These are phyloP conservation scores for Heliangelus exortis DNA, from an alignment of 2,797 vertebrate species.

Conservation along the genomic window DNA sequence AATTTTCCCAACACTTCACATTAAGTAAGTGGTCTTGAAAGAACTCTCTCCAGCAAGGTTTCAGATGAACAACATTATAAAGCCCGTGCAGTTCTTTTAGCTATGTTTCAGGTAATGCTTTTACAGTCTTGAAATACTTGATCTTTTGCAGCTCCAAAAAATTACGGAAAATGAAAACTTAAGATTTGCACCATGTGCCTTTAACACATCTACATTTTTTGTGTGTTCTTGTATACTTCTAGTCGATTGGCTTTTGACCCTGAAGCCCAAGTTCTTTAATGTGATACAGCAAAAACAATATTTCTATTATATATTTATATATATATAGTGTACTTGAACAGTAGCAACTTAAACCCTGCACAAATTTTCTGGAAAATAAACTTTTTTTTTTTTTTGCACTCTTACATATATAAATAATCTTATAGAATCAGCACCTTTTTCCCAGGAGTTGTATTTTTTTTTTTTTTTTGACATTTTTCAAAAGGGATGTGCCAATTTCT, in stretches of 20 bases:
- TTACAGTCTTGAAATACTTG: slow-evolving; percentile 70
- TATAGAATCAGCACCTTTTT: slow-evolving; percentile 90
- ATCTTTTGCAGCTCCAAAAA: slow-evolving; percentile 70
- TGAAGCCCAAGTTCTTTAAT: slow-evolving; percentile 79
- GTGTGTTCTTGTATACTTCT: slow-evolving; percentile 57
- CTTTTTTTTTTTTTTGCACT: slow-evolving; percentile 76
- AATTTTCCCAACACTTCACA: slow-evolving; percentile 80
- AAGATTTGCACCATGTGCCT: slow-evolving; percentile 64
- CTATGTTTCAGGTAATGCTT: slow-evolving; percentile 67
- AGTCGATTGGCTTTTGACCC: slow-evolving; percentile 71
- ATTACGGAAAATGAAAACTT: slow-evolving; percentile 67
- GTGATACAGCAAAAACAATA: slow-evolving; percentile 80
- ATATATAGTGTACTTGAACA: slow-evolving; percentile 76
- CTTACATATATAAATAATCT: slow-evolving; percentile 85
- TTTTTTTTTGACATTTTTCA: slow-evolving; percentile 75
- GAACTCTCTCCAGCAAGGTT: slow-evolving; percentile 76
- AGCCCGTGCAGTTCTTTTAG: slow-evolving; percentile 67
- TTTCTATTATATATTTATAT: slow-evolving; percentile 76
- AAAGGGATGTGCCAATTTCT: slow-evolving; percentile 85
- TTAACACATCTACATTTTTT: slow-evolving; percentile 63
- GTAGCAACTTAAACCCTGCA: slow-evolving; percentile 84
- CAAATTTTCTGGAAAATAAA: slow-evolving; percentile 82
- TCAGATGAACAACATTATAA: slow-evolving; percentile 76
- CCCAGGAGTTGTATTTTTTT: slow-evolving; percentile 82
- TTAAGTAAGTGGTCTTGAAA: slow-evolving; percentile 82